phyloP scores from a whole-genome alignment of 2,888 invertebrate species.

The Ectropis crepuscularia region DNA sequence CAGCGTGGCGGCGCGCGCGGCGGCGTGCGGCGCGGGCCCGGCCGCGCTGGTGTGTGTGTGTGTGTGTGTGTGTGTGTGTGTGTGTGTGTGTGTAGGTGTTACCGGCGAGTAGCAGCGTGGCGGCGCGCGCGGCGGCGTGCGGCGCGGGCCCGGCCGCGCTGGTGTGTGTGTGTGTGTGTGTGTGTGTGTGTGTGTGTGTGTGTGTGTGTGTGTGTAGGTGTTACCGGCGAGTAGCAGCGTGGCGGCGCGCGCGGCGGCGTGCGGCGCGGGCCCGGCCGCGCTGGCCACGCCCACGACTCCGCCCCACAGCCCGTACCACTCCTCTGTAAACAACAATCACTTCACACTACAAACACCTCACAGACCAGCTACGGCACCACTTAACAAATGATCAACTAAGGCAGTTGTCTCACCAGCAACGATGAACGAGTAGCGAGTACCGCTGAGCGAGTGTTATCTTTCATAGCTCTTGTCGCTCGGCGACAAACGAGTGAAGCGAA shows the following conservation, averaged over 20 bases:
- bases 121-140: conserved; percentile 63
- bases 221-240: conserved; percentile 65
- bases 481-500: too few species aligned
- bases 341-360: too few species aligned
- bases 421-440: too few species aligned
- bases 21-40: conserved; percentile 50
- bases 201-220: background rate
- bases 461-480: too few species aligned
- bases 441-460: too few species aligned
- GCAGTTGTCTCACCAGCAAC: too few species aligned
- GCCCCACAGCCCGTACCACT: conserved; percentile 53
- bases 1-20: conserved; percentile 59
- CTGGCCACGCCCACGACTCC: conserved; percentile 7
- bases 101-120: conserved; percentile 66
- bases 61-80: background rate
- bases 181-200: too few species aligned
- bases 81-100: background rate
- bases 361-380: too few species aligned
- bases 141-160: conserved; percentile 26
- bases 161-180: background rate
- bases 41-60: conserved; percentile 15
- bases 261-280: conserved; percentile 37
- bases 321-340: conserved; percentile 57
- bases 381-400: too few species aligned
- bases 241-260: conserved; percentile 62